Evolutionary conservation across 1,140 invertebrate species (phyloP), one percentile per base, ranked within the genome.

Genomic region (Pseudomyrmex concolor): DNA sequence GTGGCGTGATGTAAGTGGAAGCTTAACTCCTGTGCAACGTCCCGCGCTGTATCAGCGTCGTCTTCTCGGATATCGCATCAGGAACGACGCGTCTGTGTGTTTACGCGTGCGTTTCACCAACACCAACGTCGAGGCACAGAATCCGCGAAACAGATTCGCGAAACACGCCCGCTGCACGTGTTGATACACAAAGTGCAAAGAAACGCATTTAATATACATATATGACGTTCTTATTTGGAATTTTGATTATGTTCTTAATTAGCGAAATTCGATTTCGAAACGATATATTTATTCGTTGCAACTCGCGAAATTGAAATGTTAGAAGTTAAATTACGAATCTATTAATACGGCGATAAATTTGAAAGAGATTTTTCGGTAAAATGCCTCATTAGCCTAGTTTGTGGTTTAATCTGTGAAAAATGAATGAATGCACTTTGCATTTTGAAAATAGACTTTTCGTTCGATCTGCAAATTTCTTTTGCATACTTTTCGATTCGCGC

Each of bases 1-100:
- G 34, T 5, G 55, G 72, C 59, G 59, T 85, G 57, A 71, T 63
- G 50, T 62, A 84, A 87, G 86, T 88, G 82, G 82, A 81, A 86
- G 73, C 82, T 13, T 86, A 84, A 88, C 74, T 1, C 25, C 60
- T 76, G 64, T 86, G 34, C 34, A 74, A 19, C 59, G 73, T 83
- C 63, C 48, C 60, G 72, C 73, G 48, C 70, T 15, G 55, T 88
- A 70, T 34, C 82, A 71, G 76, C 72, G 72, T 59, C 80, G 17
- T 83, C 83, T 62, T 85, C 83, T 84, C 83, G 64, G 54, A 45
- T 84, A 60, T 85, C 84, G 48, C 12, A 50, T 10, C 19, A 57
- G 50, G 34, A 67, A 54, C 34, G 17, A 64, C 72, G 19, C 55
- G 34, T n/a, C 34, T 25, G 22, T 43, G 25, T 25, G 19, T 22